Base-by-base conservation (phyloP, 2,888 invertebrate genomes). In the Leptinotarsa juncta region DNA sequence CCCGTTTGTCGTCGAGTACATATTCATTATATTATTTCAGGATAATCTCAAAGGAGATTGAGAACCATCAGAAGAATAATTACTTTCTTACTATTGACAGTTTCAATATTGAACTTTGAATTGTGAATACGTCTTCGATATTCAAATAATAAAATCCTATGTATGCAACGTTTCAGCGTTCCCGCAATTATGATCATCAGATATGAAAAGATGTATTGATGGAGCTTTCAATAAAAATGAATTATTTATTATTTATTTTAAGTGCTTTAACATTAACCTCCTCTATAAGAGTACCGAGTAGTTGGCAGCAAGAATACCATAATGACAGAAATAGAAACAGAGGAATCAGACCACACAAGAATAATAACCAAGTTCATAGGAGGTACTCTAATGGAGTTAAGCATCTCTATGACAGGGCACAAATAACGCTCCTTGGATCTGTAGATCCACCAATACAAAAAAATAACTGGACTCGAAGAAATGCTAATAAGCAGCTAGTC, bases 231-330 rank as follows among this genome's bases (percentile, higher is more conserved):
- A 26, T 57, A 7, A 62, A 42, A 78, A 82, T 82, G 82, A 79
- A 80, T 77, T 71, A 73, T 51, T 75, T 79, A 55, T 65, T 80
- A 72, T 73, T 80, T 72, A 71, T 82, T 66, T 16, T 76, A 5
- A 69, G 76, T 75, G 67, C 77, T 70, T 76, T 80, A 60, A 76
- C 79, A 7, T 42, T 79, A 67, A 73, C 78, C 48, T 72, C 73
- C 51, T 80, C 80, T 32, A 79, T 82, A 65, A 73, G 77, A 55
- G 80, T 81, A 60, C 82, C 82, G 20, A 69, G 77, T 53, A 67
- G 62, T 7, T 82, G 82, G 81, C 72, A 75, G 50, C 68, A 69
- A 53, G 48, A 70, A 50, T n/a, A 48, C 10, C 65, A 23, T 4
- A 55, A 23, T 32, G 53, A 67, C 20, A 62, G n/a, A 67, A 74